Conservation (phyloP, 2,888 invertebrate genomes). For the Andrena minutula region DNA sequence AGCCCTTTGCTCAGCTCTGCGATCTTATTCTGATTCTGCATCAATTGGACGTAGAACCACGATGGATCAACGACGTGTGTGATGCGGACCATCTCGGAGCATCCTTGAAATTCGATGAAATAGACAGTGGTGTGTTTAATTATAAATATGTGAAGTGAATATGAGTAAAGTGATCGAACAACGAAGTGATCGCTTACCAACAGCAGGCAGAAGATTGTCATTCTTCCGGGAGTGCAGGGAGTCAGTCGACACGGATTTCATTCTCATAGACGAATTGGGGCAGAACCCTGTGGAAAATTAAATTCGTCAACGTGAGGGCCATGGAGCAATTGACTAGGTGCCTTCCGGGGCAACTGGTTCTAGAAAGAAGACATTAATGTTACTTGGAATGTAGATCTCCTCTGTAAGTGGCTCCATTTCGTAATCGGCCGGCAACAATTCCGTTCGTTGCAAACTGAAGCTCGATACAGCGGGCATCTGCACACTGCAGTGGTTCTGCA, state of each 20-base stretch:
- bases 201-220: background rate
- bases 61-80: slow-evolving; percentile 88
- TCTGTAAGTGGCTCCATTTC: slow-evolving; percentile 83
- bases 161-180: background rate
- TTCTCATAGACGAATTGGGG: background rate
- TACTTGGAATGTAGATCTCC: slow-evolving; percentile 47
- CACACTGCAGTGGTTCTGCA: slow-evolving; percentile 85
- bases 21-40: slow-evolving; percentile 26
- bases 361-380: slow-evolving; percentile 39
- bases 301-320: background rate
- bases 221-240: background rate
- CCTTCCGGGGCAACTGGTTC: background rate
- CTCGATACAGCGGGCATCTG: slow-evolving; percentile 81
- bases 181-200: slow-evolving; percentile 16
- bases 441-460: slow-evolving; percentile 82
- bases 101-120: slow-evolving; percentile 29
- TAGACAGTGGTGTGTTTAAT: background rate
- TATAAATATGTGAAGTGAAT: background rate
- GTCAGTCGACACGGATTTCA: background rate
- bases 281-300: background rate
- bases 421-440: slow-evolving; percentile 83
- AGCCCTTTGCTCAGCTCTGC: slow-evolving; percentile 19
- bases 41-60: slow-evolving; percentile 87
- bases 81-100: slow-evolving; percentile 24
- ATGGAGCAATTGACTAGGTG: background rate